Evolutionary conservation across 2,113 vertebrate genomes (phyloP), one percentile per base, ranked within the genome.

Genomic region (Pluvianellus socialis): DNA sequence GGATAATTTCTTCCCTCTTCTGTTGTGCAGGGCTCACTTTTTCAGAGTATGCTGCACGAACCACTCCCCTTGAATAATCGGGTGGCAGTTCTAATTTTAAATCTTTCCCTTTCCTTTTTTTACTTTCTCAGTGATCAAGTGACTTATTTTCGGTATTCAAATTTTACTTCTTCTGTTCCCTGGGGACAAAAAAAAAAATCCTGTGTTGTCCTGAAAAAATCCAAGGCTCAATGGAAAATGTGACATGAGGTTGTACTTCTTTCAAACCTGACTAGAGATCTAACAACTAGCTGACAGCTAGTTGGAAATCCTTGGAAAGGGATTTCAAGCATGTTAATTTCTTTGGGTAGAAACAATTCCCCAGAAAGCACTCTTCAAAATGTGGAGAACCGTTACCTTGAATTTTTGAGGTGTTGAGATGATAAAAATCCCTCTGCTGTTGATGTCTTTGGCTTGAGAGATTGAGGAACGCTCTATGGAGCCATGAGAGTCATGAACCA

Each of bases 391-490:
- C 1, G 7, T 70, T 70, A 70, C 72, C 72, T 53, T 95, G 66
- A 87, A 96, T 61, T 40, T 40, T 33, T 84, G 94, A 15, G 97
- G 96, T 94, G 97, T 96, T 27, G 97, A 94, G 9, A 98, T 76
- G 74, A 92, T 71, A 96, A 98, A 98, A 79, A 98, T 94, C 47
- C 98, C 98, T 14, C 86, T 35, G 65, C 84, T 75, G n/a, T 98
- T 98, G 68, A 98, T 98, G 17, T 96, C 96, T 33, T 97, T 95
- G 42, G 98, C 98, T 86, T 98, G 88, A 14, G 97, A 98, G 24
- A 98, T 96, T 10, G 98, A 98, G 35, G 98, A 98, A 81, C 96
- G 94, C 89, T 98, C 98, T 91, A 98, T 97, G 23, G 98, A 98
- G 33, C 98, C 98, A 33, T 98, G 98, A 47, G 95, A 98, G 61